phyloP scores from a whole-genome alignment of 2,113 vertebrate genomes.

The Dunckerocampus dactyliophorus region DNA sequence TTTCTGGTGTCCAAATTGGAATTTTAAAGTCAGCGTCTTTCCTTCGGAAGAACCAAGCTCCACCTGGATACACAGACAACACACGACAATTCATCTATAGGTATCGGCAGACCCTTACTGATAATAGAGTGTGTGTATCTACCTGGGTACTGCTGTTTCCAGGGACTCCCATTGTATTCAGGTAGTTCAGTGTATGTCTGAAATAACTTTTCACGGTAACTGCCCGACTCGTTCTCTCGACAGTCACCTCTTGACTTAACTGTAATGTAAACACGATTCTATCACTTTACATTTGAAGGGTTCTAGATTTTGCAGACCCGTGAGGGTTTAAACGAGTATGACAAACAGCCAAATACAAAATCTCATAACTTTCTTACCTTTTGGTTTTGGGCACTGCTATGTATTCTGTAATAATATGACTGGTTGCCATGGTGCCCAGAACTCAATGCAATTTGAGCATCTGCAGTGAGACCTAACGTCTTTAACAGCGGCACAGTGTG shows the following conservation, averaged over 20 bases:
- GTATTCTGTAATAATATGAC: constrained; percentile 47
- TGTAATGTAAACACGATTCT: constrained; percentile 35
- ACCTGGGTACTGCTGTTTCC: constrained; percentile 73
- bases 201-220: constrained; percentile 61
- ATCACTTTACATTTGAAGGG: no score
- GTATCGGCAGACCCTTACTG: neutral
- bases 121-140: neutral
- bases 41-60: constrained; percentile 45
- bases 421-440: constrained; percentile 38
- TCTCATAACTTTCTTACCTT: constrained; percentile 54
- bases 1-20: constrained; percentile 56
- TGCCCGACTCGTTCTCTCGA: constrained; percentile 43
- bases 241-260: constrained; percentile 69
- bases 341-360: neutral
- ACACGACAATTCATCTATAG: neutral
- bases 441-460: constrained; percentile 49
- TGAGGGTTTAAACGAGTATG: neutral
- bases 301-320: no score
- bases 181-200: constrained; percentile 66
- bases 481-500: constrained; percentile 66
- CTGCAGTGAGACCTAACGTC: constrained; percentile 66
- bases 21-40: constrained; percentile 52
- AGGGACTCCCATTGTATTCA: constrained; percentile 62
- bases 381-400: constrained; percentile 62
- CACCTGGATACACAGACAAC: constrained; percentile 49